Percentiles rank a stretch among this genome's conserved stretches.
phyloP scores from a whole-genome alignment of 2,113 vertebrate species.

The Ptychochromis oligacanthus region DNA sequence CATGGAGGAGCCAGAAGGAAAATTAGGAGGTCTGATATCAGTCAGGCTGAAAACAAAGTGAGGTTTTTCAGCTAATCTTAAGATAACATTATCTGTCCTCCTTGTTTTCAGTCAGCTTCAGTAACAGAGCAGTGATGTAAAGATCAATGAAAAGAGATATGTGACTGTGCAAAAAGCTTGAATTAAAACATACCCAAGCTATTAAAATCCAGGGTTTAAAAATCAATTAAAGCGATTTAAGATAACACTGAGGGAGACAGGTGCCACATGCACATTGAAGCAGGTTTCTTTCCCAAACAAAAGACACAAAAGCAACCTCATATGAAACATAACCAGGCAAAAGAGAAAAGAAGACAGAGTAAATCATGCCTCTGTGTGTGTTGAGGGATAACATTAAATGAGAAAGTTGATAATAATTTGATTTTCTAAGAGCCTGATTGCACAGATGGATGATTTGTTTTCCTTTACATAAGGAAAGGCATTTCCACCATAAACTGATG shows the following conservation, averaged over 20 bases:
- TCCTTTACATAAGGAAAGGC: background rate
- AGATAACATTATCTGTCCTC: background rate
- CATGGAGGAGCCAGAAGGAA: background rate
- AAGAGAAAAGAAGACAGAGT: rapidly evolving
- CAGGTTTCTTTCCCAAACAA: background rate
- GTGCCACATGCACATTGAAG: too few relatives aligned
- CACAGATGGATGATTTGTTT: too few relatives aligned
- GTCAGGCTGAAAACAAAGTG: background rate
- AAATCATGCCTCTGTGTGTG: background rate
- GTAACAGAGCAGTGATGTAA: background rate
- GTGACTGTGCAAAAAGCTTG: background rate
- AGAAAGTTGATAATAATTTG: background rate
- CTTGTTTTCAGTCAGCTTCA: background rate
- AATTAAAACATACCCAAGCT: background rate
- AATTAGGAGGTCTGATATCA: background rate
- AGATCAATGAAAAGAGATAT: background rate
- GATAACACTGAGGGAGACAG: background rate
- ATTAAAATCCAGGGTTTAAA: background rate
- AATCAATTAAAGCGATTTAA: background rate
- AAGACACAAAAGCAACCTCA: background rate
- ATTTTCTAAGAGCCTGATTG: background rate
- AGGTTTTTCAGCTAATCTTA: background rate
- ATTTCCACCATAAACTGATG: background rate
- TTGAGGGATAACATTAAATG: background rate
- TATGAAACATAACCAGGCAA: background rate